phyloP scores from a whole-genome alignment of 30 jellyfish, hydroid and myxozoan species.

The Phacellophora camtschatica region DNA sequence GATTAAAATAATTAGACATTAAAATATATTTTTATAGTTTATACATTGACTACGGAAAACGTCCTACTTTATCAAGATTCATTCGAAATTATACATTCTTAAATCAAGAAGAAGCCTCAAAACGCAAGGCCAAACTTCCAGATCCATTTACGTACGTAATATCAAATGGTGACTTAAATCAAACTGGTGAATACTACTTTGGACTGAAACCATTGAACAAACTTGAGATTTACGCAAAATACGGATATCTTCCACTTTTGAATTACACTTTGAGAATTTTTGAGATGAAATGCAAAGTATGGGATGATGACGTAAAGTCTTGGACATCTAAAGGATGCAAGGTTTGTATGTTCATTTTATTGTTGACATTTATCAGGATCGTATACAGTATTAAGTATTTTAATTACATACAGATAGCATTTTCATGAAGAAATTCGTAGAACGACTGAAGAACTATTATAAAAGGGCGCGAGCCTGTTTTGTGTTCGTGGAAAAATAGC shows the following conservation, averaged over 20 bases:
- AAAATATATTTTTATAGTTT: not conserved
- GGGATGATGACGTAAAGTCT: conserved; percentile 83
- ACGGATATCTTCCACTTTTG: conserved; percentile 69
- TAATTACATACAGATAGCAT: too few relatives aligned
- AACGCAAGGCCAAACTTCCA: conserved; percentile 53
- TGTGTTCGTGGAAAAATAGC: too few relatives aligned
- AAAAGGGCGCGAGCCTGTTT: too few relatives aligned
- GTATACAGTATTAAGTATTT: too few relatives aligned
- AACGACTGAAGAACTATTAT: too few relatives aligned
- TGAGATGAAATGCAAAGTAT: conserved; percentile 81
- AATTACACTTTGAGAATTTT: conserved; percentile 72
- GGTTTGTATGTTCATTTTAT: too few relatives aligned
- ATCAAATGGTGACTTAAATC: conserved; percentile 67
- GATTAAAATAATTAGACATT: not conserved
- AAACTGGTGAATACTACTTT: conserved; percentile 83
- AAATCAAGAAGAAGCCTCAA: conserved; percentile 52
- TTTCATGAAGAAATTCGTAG: too few relatives aligned
- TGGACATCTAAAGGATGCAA: conserved; percentile 82
- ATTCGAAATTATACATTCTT: conserved; percentile 51
- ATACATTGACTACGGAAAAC: conserved; percentile 46
- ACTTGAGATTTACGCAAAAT: conserved; percentile 35
- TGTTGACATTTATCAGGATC: too few relatives aligned
- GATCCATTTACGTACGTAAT: conserved; percentile 68
- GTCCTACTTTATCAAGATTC: conserved; percentile 64
- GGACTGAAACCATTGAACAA: conserved; percentile 67